A percentile compares a stretch with the other conserved stretches of the same genome.
These are phyloP conservation scores for Ophthalmotilapia sp. DNA, from an alignment of 2,113 vertebrate species.

Conservation along the genomic window DNA sequence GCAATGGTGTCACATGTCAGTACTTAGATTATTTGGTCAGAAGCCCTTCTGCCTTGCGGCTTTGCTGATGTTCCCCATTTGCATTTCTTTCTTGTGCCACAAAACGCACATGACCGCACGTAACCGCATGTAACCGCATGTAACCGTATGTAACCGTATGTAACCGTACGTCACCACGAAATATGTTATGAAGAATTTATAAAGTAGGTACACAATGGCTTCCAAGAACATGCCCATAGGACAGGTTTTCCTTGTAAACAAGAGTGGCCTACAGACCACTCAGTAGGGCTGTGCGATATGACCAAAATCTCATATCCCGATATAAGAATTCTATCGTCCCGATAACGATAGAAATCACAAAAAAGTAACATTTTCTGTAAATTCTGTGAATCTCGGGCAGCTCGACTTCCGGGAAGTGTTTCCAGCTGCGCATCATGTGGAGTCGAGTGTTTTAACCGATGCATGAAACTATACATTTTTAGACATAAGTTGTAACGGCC, in stretches of 20 bases:
- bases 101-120: not conserved
- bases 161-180: not conserved
- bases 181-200: not conserved
- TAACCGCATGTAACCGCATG: not conserved
- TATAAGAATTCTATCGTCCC: not conserved
- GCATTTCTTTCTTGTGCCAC: not conserved
- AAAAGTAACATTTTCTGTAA: not conserved
- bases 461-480: not conserved
- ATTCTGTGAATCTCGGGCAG: not conserved
- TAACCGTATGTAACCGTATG: too few species aligned
- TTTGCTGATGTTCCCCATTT: not conserved
- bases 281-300: not conserved
- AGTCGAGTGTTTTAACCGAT: not conserved
- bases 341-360: not conserved
- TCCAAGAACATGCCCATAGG: not conserved
- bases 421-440: rapidly evolving
- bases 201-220: not conserved
- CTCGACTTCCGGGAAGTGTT: not conserved
- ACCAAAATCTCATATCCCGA: not conserved
- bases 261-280: not conserved
- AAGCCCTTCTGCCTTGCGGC: not conserved
- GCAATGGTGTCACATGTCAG: not conserved
- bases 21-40: not conserved
- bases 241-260: not conserved
- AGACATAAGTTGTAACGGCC: not conserved